Conservation (phyloP, 2,888 invertebrate genomes). For the Himalopsyche tibetana region DNA sequence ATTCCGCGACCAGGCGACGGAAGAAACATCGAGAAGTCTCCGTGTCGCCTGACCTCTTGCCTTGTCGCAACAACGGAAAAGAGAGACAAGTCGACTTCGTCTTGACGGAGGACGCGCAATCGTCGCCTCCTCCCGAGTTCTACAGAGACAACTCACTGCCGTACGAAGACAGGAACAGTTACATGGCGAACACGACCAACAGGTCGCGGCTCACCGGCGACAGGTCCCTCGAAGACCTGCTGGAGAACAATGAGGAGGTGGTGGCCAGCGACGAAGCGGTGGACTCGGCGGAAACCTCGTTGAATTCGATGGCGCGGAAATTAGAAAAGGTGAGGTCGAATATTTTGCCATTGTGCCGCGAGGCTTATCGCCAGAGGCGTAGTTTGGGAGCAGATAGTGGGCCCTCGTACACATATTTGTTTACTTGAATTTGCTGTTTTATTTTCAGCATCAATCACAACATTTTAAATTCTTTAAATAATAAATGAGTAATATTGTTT, state of each 20-base stretch:
- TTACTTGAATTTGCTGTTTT: no score
- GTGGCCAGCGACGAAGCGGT: slow-evolving; percentile 72
- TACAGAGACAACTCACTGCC: slow-evolving; percentile 72
- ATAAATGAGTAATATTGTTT: no score
- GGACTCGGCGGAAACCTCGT: slow-evolving; percentile 66
- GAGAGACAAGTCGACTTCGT: slow-evolving; percentile 67
- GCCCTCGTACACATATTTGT: no score
- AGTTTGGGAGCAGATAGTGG: no score
- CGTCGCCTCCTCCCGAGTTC: slow-evolving; percentile 70
- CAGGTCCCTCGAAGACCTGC: slow-evolving; percentile 71
- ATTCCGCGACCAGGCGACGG: not conserved
- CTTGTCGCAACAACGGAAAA: slow-evolving; percentile 63
- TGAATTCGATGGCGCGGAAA: slow-evolving; percentile 63
- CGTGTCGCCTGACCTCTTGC: slow-evolving; percentile 55
- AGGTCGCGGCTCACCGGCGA: not conserved
- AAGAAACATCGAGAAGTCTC: not conserved
- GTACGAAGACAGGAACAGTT: slow-evolving; percentile 66
- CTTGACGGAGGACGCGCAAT: slow-evolving; percentile 70
- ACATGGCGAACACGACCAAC: slow-evolving; percentile 31
- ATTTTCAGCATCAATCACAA: no score
- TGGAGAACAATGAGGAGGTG: slow-evolving; percentile 73
- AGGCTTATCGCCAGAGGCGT: no score
- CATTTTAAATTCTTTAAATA: no score
- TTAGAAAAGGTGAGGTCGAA: slow-evolving; percentile 64
- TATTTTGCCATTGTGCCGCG: slow-evolving; percentile 17